Evolutionary conservation across 2,797 vertebrate genomes (phyloP), one percentile per base, ranked within the genome.

Genomic region (Neosilurus hyrtlii): DNA sequence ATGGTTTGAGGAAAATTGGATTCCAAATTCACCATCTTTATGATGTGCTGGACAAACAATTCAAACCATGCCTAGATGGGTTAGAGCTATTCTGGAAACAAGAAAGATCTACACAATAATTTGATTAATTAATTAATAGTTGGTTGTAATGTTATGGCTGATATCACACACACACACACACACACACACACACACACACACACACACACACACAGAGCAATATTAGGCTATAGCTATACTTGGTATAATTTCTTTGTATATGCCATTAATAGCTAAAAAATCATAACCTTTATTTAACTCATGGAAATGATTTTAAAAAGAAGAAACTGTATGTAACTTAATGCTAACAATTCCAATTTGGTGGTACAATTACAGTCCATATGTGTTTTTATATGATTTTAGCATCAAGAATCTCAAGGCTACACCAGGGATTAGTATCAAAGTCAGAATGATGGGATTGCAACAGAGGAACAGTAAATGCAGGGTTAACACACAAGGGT

Each of bases 401-500:
- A 12, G 9, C 4, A 26, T 65, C 22, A 52, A 65, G 20, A 73
- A 18, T 54, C 51, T 18, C 56, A 61, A 9, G 18, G 15, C 26
- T 51, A 51, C 37, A 24, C 37, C 59, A 63, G 37, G n/a, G 24
- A 26, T 26, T 20, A 9, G 43, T 78, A 78, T 78, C 76, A 78
- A 78, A 65, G 76, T 78, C 61, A 30, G 37, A 49, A 18, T 78
- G 59, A 62, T 49, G 59, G 30, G 5, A 3, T 14, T 61, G 43
- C 4, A 51, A 51, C 35, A 81, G 11, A 59, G 35, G 35, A 61
- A 80, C 11, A 6, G 35, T 15, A 26, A 43, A 80, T 43, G 79
- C 54, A 70, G 66, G 54, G 66, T 43, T 49, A 80, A 80, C 35
- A 71, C 52, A n/a, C 35, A n/a, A 24, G 20, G 67, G 22, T 57